Percentiles rank a stretch among this genome's conserved stretches.
These are phyloP conservation scores for Chromobotia macracanthus DNA, from an alignment of 2,797 vertebrate genomes.

Conservation along the genomic window DNA sequence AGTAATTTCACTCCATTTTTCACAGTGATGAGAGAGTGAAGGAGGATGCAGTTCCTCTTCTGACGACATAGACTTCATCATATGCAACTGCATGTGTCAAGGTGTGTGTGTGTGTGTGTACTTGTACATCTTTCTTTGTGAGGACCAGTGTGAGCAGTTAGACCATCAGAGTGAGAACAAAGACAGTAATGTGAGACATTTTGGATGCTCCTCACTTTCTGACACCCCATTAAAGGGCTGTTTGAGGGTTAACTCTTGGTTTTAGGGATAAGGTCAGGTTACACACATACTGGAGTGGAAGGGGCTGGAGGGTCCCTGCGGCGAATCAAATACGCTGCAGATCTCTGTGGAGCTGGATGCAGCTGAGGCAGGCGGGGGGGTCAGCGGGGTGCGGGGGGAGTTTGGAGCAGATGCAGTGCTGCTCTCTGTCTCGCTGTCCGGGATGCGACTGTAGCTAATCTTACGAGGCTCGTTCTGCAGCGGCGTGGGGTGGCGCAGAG, in stretches of 20 bases:
- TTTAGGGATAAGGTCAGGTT: background rate
- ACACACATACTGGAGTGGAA: slow-evolving; percentile 89
- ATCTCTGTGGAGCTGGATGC: slow-evolving; percentile 89
- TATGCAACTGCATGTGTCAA: no score
- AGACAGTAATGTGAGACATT: no score
- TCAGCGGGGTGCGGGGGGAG: slow-evolving; percentile 90
- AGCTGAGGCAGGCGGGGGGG: slow-evolving; percentile 88
- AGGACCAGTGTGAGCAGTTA: no score
- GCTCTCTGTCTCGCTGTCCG: slow-evolving; percentile 88
- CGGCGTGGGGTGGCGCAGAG: slow-evolving; percentile 92
- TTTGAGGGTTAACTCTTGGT: background rate
- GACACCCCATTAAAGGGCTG: background rate
- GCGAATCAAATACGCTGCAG: slow-evolving; percentile 92
- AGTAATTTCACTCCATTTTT: no score
- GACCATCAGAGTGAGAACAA: no score
- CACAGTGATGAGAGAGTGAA: no score
- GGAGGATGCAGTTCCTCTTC: no score
- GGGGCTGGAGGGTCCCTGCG: slow-evolving; percentile 87
- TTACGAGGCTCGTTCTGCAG: slow-evolving; percentile 94
- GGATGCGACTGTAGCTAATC: slow-evolving; percentile 96
- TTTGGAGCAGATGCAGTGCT: slow-evolving; percentile 87
- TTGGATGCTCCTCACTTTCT: no score
- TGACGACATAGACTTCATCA: no score
- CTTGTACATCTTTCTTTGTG: background rate
- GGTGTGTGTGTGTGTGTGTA: background rate